phyloP scores from a whole-genome alignment of 2,888 invertebrate species.

The Pogonocherus hispidulus region DNA sequence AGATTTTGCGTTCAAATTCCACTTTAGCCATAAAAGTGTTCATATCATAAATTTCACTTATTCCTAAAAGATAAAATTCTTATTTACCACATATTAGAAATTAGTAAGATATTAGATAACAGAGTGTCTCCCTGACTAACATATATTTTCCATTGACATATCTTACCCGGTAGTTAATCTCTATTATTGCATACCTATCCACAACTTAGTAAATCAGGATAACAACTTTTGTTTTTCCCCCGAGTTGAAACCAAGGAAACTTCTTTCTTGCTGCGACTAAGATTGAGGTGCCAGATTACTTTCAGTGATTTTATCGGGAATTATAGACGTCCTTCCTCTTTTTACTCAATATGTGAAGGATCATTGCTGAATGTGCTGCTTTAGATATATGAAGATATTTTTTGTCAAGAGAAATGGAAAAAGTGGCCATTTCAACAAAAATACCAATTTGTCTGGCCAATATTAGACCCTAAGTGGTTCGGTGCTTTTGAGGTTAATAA shows the following conservation, averaged over 20 bases:
- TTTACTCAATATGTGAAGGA: conserved; percentile 29
- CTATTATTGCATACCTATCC: conserved; percentile 26
- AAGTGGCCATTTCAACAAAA: conserved; percentile 9
- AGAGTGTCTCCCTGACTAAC: not conserved
- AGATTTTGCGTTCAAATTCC: too few relatives aligned
- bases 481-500: not conserved
- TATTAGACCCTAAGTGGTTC: conserved; percentile 7
- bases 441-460: conserved; percentile 16
- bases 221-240: conserved; percentile 19
- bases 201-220: conserved; percentile 25
- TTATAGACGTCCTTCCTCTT: conserved; percentile 19
- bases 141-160: conserved; percentile 4
- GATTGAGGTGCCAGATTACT: conserved; percentile 28
- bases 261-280: conserved; percentile 29
- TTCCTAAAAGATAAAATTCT: too few relatives aligned
- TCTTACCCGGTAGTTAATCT: conserved; percentile 23
- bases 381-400: conserved; percentile 26
- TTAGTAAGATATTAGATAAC: too few relatives aligned
- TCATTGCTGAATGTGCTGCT: conserved; percentile 27
- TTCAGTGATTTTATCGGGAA: conserved; percentile 31
- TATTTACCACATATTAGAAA: too few relatives aligned
- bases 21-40: too few relatives aligned
- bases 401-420: conserved; percentile 15
- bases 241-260: conserved; percentile 14
- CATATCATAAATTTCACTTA: too few relatives aligned